phyloP scores from a whole-genome alignment of 2,888 invertebrate genomes.

The Pediacus dermestoides region DNA sequence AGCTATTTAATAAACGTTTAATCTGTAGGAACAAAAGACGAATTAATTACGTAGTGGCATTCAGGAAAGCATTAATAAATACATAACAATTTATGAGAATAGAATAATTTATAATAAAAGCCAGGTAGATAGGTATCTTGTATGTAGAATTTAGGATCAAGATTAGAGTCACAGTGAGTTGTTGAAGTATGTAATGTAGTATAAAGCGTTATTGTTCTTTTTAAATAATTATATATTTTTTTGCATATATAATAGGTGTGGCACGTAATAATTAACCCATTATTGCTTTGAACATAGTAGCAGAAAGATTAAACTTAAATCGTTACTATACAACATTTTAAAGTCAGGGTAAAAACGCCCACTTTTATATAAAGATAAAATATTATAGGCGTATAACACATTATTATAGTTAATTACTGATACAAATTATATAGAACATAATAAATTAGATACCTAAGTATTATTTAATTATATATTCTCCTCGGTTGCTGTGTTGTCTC shows the following conservation, averaged over 20 bases:
- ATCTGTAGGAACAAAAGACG: too few relatives aligned
- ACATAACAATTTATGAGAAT: not conserved
- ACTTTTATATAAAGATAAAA: constrained; percentile 35
- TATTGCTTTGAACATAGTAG: constrained; percentile 25
- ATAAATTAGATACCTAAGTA: constrained; percentile 50
- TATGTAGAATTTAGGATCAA: constrained; percentile 6
- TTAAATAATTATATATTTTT: constrained; percentile 7
- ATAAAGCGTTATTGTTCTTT: constrained; percentile 6
- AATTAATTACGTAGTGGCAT: too few relatives aligned
- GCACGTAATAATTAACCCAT: constrained; percentile 28
- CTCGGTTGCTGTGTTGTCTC: constrained; percentile 9
- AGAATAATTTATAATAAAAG: constrained; percentile 27
- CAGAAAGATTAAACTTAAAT: constrained; percentile 24
- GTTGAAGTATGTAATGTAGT: constrained; percentile 5
- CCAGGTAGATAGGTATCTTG: constrained; percentile 21
- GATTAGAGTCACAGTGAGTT: constrained; percentile 1
- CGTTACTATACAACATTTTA: constrained; percentile 21
- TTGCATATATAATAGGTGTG: constrained; percentile 9
- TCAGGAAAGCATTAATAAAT: constrained; percentile 4
- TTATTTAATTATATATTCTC: constrained; percentile 47
- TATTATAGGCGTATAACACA: constrained; percentile 36
- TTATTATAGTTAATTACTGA: constrained; percentile 44
- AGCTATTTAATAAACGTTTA: too few relatives aligned
- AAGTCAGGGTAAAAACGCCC: constrained; percentile 27
- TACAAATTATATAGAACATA: constrained; percentile 48